Base-by-base conservation (phyloP, 2,113 vertebrate species). In the Acrocephalus arundinaceus region DNA sequence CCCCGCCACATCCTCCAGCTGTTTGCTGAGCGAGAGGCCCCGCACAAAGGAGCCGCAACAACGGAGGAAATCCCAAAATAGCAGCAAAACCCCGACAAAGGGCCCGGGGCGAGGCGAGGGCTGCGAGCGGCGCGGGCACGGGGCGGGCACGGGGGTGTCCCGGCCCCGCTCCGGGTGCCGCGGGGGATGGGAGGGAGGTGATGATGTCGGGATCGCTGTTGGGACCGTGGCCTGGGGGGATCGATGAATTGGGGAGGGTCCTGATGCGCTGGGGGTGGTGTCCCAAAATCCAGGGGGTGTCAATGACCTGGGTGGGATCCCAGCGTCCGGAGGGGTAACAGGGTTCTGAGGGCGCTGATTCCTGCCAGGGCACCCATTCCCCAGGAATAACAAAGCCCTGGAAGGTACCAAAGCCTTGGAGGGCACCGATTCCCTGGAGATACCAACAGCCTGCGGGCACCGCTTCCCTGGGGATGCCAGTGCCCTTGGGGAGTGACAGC, bases 1-100 rank as follows among this genome's bases (percentile, higher is more conserved):
- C 89, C 63, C 89, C 61, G 12, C 97, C 97, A 97, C 97, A 97
- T 97, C 98, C 98, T 98, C 94, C 97, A 97, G 97, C 97, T 98
- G 96, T 96, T 98, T 97, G 97, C 97, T 24, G 62, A 91, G 65
- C 65, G 83, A 80, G 82, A 87, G 67, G 95, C 84, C 91, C 95
- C 67, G 46, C 91, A 96, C 94, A 97, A 97, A 97, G 81, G 90
- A 97, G 83, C 89, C 91, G 33, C 37, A 94, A 94, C 81, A 87
- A 71, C 41, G 58, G 84, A 96, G 97, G 97, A 97, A 97, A 78
- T 92, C 87, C 96, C 59, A 5, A 97, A 98, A 98, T 98, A 98
- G 97, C 94, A 96, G 73, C 96, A 93, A 96, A 49, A 76, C 85
- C 94, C 68, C 82, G 71, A 93, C 88, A 91, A 89, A 84, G 76